A percentile compares a stretch with the other conserved stretches of the same genome.
Evolutionary conservation across 2,797 vertebrate species (phyloP).

Genomic region (Tadarida brasiliensis): DNA sequence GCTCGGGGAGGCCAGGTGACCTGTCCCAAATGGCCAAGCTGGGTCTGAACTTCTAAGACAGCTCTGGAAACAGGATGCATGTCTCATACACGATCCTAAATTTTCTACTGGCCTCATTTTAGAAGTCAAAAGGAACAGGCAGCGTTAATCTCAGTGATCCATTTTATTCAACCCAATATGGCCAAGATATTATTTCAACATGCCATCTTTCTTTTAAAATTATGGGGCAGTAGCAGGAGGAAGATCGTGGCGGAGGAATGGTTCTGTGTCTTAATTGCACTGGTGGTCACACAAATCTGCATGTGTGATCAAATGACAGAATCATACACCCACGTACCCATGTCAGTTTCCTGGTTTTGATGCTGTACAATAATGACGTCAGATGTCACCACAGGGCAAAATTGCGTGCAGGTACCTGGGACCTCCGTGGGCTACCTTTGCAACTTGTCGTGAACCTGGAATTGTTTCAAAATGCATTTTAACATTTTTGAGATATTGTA

Average conservation of each 20-base stretch:
- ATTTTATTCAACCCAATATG: background rate
- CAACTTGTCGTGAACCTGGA: background rate
- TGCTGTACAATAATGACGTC: rapidly evolving
- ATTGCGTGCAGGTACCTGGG: rapidly evolving
- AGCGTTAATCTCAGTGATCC: rapidly evolving
- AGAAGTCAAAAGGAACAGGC: background rate
- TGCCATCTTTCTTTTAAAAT: background rate
- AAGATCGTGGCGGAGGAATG: rapidly evolving
- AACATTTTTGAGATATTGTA: background rate
- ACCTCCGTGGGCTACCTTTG: background rate
- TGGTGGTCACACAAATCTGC: rapidly evolving
- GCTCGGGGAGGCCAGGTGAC: background rate
- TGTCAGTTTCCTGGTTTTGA: background rate
- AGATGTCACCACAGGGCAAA: background rate
- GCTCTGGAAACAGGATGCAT: background rate
- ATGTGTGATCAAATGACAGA: rapidly evolving
- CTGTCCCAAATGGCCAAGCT: rapidly evolving
- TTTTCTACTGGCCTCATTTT: too few species aligned
- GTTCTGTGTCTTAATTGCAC: background rate
- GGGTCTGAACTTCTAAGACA: background rate
- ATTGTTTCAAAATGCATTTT: background rate
- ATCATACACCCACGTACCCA: rapidly evolving
- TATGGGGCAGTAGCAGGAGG: rapidly evolving
- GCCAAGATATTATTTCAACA: too few species aligned
- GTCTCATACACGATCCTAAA: rapidly evolving